Conservation (phyloP, 2,888 invertebrate genomes). For the Rhimphoctona megacephalus region DNA sequence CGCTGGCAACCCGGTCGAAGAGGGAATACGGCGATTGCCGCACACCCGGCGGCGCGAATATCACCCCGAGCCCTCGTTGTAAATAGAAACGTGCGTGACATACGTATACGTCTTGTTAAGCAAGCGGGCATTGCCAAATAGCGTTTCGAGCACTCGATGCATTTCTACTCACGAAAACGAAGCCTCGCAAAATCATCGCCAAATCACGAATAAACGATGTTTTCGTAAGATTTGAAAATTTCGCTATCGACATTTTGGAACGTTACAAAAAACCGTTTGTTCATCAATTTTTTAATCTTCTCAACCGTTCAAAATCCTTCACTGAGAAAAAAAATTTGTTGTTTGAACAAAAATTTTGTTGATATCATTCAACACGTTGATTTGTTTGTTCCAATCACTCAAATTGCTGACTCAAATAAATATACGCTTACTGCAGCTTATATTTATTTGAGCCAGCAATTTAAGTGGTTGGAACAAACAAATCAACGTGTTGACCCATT, state of each 20-base stretch:
- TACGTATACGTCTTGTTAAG: slow-evolving; percentile 55
- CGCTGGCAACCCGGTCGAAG: slow-evolving; percentile 38
- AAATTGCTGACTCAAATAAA: too few relatives aligned
- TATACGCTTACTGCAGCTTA: too few relatives aligned
- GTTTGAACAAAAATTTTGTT: too few relatives aligned
- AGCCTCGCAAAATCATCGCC: neutral
- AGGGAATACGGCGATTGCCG: slow-evolving; percentile 49
- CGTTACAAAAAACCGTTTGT: neutral
- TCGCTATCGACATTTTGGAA: neutral
- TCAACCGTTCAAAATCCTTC: neutral
- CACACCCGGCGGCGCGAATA: slow-evolving; percentile 56
- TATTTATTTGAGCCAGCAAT: too few relatives aligned
- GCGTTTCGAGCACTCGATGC: slow-evolving; percentile 40
- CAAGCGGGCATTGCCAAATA: slow-evolving; percentile 60
- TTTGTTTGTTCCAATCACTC: too few relatives aligned
- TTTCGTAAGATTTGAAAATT: neutral
- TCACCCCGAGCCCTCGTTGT: slow-evolving; percentile 47
- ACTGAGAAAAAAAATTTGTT: too few relatives aligned
- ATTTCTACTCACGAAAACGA: slow-evolving; percentile 27
- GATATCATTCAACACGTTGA: too few relatives aligned
- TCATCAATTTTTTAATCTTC: neutral
- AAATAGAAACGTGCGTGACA: slow-evolving; percentile 62
- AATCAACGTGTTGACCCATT: too few relatives aligned
- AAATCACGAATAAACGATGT: neutral
- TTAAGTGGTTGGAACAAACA: too few relatives aligned